phyloP scores from a whole-genome alignment of 1,140 invertebrate genomes.

The Hypothenemus hampei region DNA sequence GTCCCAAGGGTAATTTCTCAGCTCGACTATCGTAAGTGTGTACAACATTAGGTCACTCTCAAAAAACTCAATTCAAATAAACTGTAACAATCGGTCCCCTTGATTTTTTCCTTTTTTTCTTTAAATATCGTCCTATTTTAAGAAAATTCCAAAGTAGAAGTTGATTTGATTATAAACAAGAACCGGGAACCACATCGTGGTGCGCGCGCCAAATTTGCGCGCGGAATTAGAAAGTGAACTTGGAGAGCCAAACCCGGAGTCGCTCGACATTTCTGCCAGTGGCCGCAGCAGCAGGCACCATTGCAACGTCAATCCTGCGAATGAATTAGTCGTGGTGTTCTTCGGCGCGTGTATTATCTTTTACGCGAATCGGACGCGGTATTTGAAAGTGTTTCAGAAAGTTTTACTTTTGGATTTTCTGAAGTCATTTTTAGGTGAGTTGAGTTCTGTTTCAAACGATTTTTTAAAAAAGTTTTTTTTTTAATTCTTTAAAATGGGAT shows the following conservation, averaged over 20 bases:
- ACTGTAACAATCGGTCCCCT: not conserved
- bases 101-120: not conserved
- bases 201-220: slow-evolving; percentile 12
- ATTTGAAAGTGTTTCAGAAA: not conserved
- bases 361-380: not conserved
- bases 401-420: not conserved
- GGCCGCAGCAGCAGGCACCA: not conserved
- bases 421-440: not conserved
- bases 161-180: not conserved
- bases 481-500: too few relatives aligned
- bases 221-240: slow-evolving; percentile 20
- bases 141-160: not conserved
- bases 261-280: slow-evolving; percentile 9
- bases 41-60: slow-evolving; percentile 3
- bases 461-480: not conserved
- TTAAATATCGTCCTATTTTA: not conserved
- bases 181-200: not conserved
- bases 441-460: not conserved
- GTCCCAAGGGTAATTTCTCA: slow-evolving; percentile 2
- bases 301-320: not conserved
- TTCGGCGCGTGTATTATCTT: not conserved
- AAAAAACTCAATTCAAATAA: not conserved
- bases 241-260: slow-evolving; percentile 17
- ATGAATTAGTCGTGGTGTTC: too few relatives aligned
- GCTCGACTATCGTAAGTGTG: not conserved